A percentile compares a stretch with the other conserved stretches of the same genome.
Conservation (phyloP, 2,113 vertebrate genomes). For the Sebastes schlegelii region DNA sequence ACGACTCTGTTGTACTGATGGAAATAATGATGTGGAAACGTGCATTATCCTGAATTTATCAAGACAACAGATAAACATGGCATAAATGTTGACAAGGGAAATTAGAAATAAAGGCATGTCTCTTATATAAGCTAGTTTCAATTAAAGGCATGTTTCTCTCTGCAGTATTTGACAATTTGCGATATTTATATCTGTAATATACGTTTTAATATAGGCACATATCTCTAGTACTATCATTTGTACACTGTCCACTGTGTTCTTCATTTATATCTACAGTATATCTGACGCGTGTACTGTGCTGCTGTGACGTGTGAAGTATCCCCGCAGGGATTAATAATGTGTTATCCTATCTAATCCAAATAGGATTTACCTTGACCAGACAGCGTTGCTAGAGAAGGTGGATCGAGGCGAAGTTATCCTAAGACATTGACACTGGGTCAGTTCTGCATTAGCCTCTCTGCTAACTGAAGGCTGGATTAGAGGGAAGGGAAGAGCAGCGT, state of each 20-base stretch:
- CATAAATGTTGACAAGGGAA: not conserved
- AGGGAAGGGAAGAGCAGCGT: not conserved
- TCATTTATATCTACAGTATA: not conserved
- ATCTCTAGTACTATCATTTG: no score
- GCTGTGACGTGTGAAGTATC: not conserved
- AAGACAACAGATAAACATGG: not conserved
- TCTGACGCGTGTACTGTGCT: not conserved
- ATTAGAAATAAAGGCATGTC: not conserved
- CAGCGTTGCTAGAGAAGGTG: slow-evolving; percentile 2
- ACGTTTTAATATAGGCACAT: no score
- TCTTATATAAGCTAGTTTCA: not conserved
- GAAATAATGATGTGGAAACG: not conserved
- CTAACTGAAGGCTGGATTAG: not conserved
- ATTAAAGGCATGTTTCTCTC: no score
- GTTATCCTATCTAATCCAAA: slow-evolving; percentile 41
- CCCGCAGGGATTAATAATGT: slow-evolving; percentile 1
- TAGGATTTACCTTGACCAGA: slow-evolving; percentile 59
- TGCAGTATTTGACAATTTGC: no score
- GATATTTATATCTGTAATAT: not conserved
- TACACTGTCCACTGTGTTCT: no score
- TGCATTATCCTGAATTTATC: not conserved
- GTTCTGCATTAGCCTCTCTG: not conserved
- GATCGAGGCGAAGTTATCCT: not conserved
- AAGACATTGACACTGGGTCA: not conserved
- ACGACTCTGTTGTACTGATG: not conserved